phyloP scores from a whole-genome alignment of 2,797 vertebrate genomes.

The Coendou prehensilis region DNA sequence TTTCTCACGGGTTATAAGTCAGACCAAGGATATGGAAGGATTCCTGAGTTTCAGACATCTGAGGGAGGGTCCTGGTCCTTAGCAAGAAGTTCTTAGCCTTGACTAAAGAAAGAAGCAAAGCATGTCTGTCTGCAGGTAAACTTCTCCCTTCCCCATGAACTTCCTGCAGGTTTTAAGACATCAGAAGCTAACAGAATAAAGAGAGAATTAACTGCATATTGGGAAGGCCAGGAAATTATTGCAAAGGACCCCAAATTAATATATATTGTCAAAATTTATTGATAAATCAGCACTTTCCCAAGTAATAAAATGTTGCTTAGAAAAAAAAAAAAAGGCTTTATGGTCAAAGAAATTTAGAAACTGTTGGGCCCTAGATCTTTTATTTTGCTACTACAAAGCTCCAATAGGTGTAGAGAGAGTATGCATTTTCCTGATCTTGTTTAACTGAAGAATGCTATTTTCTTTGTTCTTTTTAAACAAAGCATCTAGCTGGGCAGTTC shows the following conservation, averaged over 20 bases:
- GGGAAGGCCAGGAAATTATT: constrained; percentile 35
- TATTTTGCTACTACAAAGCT: neutral
- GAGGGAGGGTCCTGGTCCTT: neutral
- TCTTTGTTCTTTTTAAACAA: neutral
- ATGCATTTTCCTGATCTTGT: neutral
- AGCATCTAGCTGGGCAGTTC: neutral
- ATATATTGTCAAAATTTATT: neutral
- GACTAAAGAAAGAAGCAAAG: constrained; percentile 24
- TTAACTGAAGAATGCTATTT: neutral
- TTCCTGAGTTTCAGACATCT: neutral
- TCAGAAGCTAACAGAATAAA: constrained; percentile 15
- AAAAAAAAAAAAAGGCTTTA: neutral
- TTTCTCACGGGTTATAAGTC: neutral
- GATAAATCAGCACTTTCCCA: constrained; percentile 25
- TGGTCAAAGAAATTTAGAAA: constrained; percentile 41
- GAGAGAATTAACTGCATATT: neutral
- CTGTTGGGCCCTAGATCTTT: neutral
- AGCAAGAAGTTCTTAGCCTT: neutral
- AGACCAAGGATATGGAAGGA: neutral
- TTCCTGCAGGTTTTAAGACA: neutral
- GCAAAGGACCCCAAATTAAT: neutral
- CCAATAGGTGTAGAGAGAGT: neutral
- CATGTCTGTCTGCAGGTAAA: too few species aligned
- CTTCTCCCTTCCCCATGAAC: neutral
- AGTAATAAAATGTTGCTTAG: neutral